Evolutionary conservation across 2,797 vertebrate species (phyloP).

Genomic region (Sebastolobus altivelis): DNA sequence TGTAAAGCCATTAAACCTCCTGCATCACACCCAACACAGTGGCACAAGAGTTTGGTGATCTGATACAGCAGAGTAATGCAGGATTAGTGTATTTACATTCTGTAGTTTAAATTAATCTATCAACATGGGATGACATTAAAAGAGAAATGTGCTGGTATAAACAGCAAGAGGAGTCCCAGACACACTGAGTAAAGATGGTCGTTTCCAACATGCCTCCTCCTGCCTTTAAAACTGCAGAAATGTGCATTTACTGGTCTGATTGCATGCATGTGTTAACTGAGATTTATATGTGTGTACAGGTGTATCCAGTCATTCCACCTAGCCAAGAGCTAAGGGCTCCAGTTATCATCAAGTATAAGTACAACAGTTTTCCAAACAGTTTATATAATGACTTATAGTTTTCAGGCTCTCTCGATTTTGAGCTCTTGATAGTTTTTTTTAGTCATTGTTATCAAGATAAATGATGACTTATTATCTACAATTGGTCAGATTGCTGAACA

Average conservation of each 20-base stretch:
- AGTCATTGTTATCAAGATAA: neutral
- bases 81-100: slow-evolving; percentile 17
- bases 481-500: neutral
- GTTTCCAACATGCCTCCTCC: neutral
- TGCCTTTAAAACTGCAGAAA: slow-evolving; percentile 10
- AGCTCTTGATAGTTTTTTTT: neutral
- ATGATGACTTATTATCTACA: neutral
- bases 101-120: slow-evolving; percentile 35
- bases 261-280: neutral
- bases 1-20: slow-evolving; percentile 12
- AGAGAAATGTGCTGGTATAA: slow-evolving; percentile 24
- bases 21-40: neutral
- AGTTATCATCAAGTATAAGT: neutral
- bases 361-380: neutral
- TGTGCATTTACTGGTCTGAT: slow-evolving; percentile 6
- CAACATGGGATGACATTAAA: slow-evolving; percentile 32
- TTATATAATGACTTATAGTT: neutral
- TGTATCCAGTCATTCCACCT: neutral
- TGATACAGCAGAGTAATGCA: slow-evolving; percentile 11
- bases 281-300: neutral
- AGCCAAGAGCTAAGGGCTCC: neutral
- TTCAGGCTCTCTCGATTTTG: neutral
- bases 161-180: neutral
- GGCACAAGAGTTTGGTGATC: slow-evolving; percentile 12
- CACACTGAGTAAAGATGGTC: neutral